These are phyloP conservation scores for Tethea ocularis DNA, from an alignment of 2,888 invertebrate species.

Conservation along the genomic window DNA sequence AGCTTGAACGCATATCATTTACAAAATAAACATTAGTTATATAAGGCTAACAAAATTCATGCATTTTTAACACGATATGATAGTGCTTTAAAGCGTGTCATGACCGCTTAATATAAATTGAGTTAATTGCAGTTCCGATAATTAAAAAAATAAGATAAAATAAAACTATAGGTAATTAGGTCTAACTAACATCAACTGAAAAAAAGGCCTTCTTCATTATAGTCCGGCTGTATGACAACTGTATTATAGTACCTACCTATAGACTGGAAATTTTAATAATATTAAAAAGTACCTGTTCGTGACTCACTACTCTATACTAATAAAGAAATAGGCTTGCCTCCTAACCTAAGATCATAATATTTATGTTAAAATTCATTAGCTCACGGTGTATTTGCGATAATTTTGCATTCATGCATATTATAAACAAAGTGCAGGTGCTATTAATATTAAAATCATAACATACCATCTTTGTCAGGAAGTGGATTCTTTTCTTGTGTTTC, in stretches of 20 bases:
- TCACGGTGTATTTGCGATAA: not conserved
- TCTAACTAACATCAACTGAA: no score
- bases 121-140: slow-evolving; percentile 30
- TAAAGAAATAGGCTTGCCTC: not conserved
- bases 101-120: slow-evolving; percentile 27
- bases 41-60: slow-evolving; percentile 22
- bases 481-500: slow-evolving; percentile 97
- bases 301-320: not conserved
- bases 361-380: not conserved
- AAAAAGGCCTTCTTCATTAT: no score
- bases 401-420: slow-evolving; percentile 8
- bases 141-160: slow-evolving; percentile 31
- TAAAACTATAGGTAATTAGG: slow-evolving; percentile 21
- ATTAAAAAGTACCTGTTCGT: not conserved
- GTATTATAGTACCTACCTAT: no score
- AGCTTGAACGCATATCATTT: slow-evolving; percentile 31
- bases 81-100: slow-evolving; percentile 40
- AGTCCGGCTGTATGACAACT: no score
- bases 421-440: slow-evolving; percentile 11
- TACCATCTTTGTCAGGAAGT: slow-evolving; percentile 97
- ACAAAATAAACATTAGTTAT: slow-evolving; percentile 7
- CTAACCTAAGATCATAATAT: not conserved
- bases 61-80: slow-evolving; percentile 24
- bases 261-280: not conserved
- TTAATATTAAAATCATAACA: slow-evolving; percentile 22